These are phyloP conservation scores for Mergus octosetaceus DNA, from an alignment of 2,797 vertebrate species.

Conservation along the genomic window DNA sequence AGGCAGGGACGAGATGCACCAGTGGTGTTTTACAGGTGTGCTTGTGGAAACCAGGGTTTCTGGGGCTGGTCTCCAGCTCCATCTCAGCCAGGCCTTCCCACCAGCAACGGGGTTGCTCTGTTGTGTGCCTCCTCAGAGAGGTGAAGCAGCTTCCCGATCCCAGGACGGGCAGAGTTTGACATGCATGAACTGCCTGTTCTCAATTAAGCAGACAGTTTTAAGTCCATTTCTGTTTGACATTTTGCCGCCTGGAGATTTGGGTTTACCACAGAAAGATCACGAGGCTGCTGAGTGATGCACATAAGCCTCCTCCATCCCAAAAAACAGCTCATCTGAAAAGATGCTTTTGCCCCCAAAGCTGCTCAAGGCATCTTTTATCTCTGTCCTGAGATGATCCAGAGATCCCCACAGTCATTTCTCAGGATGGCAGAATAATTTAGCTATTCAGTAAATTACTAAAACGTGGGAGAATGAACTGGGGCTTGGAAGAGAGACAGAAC, in stretches of 20 bases:
- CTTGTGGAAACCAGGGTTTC: too few relatives aligned
- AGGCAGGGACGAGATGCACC: too few relatives aligned
- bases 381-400: neutral
- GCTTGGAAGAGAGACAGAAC: neutral
- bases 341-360: neutral
- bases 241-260: neutral
- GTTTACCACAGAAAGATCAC: neutral
- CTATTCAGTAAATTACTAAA: neutral
- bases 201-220: neutral
- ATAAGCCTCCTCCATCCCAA: accelerated
- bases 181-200: accelerated
- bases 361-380: accelerated
- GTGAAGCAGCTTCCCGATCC: neutral
- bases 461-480: neutral
- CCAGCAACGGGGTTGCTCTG: neutral
- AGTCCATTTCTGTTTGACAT: neutral
- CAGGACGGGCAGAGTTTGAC: accelerated
- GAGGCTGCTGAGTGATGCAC: neutral
- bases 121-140: accelerated
- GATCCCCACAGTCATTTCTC: neutral
- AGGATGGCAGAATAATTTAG: neutral
- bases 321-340: neutral
- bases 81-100: accelerated
- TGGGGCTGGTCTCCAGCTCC: neutral
- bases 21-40: too few relatives aligned